Percentiles rank a stretch among this genome's conserved stretches.
These are phyloP conservation scores for Phaedon cochleariae DNA, from an alignment of 2,888 invertebrate genomes.

Conservation along the genomic window DNA sequence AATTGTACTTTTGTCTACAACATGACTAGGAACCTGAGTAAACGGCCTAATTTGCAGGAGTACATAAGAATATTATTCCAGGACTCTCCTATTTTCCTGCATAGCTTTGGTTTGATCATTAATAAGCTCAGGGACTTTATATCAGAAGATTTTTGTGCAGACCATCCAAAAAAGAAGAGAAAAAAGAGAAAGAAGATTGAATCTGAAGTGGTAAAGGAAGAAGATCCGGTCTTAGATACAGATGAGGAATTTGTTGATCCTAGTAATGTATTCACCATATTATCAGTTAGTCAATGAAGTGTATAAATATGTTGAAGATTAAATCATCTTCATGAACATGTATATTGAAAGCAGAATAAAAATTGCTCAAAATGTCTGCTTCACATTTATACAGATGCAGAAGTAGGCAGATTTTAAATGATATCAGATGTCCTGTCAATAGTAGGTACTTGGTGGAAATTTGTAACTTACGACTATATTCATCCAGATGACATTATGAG, in stretches of 20 bases:
- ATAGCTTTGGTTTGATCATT: conserved; percentile 22
- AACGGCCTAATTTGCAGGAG: conserved; percentile 45
- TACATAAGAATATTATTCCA: conserved; percentile 45
- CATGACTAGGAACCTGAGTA: conserved; percentile 69
- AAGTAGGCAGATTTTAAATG: no score
- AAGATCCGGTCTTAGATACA: conserved; percentile 19
- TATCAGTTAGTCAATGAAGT: conserved; percentile 8
- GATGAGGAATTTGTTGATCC: conserved; percentile 29
- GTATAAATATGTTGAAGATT: no score
- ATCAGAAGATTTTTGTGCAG: not conserved
- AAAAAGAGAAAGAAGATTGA: conserved; percentile 23
- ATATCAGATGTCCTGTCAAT: no score
- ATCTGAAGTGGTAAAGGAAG: conserved; percentile 41
- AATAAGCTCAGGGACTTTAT: conserved; percentile 14
- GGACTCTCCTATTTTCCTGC: conserved; percentile 22
- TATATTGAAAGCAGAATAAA: no score
- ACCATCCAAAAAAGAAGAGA: conserved; percentile 14
- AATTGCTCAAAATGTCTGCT: no score
- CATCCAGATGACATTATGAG: no score
- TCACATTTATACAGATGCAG: no score
- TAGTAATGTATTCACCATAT: conserved; percentile 27
- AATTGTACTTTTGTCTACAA: conserved; percentile 84
- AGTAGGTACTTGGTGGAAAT: no score
- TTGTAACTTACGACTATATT: no score
- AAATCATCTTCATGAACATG: no score